Conservation (phyloP, 2,113 vertebrate genomes). For the Leptodactylus fuscus region DNA sequence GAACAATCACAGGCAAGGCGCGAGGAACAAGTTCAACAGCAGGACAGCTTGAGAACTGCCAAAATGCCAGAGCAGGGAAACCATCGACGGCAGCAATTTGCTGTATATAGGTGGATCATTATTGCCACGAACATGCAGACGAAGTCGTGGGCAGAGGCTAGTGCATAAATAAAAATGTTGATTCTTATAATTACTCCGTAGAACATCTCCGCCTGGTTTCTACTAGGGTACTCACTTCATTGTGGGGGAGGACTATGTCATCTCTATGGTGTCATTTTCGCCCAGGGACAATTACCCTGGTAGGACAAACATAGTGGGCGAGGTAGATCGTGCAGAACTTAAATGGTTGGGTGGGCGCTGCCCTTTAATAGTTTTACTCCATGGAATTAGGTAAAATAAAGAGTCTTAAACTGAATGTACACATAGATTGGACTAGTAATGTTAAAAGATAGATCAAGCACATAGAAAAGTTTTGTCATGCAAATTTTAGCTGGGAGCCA, state of each 20-base stretch:
- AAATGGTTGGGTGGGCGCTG: neutral
- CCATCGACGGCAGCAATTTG: too few species aligned
- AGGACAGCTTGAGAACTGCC: too few species aligned
- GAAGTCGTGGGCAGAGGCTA: too few species aligned
- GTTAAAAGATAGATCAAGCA: slow-evolving; percentile 7
- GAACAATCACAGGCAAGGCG: too few species aligned
- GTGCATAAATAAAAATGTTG: too few species aligned
- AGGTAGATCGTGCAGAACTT: neutral
- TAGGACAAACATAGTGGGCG: neutral
- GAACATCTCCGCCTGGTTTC: neutral
- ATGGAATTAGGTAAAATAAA: neutral
- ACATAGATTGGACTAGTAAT: neutral
- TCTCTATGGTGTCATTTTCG: neutral
- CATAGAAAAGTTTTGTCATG: neutral
- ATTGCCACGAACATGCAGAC: too few species aligned
- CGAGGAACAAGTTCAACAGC: too few species aligned
- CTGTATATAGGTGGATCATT: too few species aligned
- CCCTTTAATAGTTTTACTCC: neutral
- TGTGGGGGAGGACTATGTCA: neutral
- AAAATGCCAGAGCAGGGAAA: too few species aligned
- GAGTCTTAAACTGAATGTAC: neutral
- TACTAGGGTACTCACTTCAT: neutral
- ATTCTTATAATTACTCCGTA: too few species aligned
- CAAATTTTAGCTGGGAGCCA: neutral
- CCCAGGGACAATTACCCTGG: neutral